These are phyloP conservation scores for Enteromius argenteus DNA, from an alignment of 2,797 vertebrate genomes.

Conservation along the genomic window DNA sequence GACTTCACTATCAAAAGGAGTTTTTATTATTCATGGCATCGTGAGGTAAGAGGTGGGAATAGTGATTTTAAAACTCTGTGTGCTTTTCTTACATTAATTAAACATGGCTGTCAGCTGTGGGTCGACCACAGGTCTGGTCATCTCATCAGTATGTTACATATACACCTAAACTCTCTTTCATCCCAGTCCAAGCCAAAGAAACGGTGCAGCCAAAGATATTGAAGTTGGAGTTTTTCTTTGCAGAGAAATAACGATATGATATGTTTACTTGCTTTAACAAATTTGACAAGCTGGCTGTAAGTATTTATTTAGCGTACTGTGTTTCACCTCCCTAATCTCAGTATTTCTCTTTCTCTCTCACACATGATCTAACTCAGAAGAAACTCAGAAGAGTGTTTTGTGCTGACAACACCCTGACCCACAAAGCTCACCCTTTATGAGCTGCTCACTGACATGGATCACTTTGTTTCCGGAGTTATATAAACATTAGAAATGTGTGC, in stretches of 20 bases:
- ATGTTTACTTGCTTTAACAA: conserved; percentile 14
- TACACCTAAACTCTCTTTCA: conserved; percentile 23
- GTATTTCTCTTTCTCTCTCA: not conserved
- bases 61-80: conserved; percentile 21
- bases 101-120: conserved; percentile 36
- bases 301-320: not conserved
- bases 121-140: conserved; percentile 24
- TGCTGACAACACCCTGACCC: conserved; percentile 30
- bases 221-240: not conserved
- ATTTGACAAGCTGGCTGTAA: conserved; percentile 2
- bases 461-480: conserved; percentile 33
- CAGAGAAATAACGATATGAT: conserved; percentile 24
- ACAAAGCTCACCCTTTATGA: conserved; percentile 33
- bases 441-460: conserved; percentile 47
- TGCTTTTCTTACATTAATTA: conserved; percentile 33
- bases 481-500: conserved; percentile 25
- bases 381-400: conserved; percentile 18
- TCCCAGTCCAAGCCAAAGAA: conserved; percentile 31
- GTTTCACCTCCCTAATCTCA: not conserved
- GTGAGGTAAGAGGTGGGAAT: conserved; percentile 16
- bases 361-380: conserved; percentile 15
- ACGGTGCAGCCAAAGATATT: not conserved
- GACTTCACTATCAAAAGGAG: not conserved
- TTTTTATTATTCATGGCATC: conserved; percentile 37
- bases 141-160: conserved; percentile 19